phyloP scores from a whole-genome alignment of 2,113 vertebrate genomes.

The Balaeniceps rex region DNA sequence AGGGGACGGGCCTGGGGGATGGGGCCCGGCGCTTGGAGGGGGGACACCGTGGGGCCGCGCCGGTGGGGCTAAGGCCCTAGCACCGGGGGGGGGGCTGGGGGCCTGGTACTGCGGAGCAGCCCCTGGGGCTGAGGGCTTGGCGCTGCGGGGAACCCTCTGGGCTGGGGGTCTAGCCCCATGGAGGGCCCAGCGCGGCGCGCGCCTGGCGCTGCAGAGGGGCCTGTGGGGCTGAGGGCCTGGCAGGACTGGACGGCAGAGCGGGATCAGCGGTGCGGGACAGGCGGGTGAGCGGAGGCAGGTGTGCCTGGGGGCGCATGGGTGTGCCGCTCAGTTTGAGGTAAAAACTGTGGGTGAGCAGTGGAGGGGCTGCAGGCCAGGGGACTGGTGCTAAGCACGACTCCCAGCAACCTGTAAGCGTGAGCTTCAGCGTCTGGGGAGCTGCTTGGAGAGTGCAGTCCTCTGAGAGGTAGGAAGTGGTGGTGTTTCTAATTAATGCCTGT shows the following conservation, averaged over 20 bases:
- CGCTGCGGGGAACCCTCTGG: too few relatives aligned
- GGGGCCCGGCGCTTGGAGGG: not conserved
- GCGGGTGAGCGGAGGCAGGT: not conserved
- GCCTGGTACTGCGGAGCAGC: not conserved
- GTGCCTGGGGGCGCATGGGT: not conserved
- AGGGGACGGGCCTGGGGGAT: not conserved
- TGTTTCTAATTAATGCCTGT: constrained; percentile 45
- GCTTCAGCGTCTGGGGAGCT: not conserved
- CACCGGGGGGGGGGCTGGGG: too few relatives aligned
- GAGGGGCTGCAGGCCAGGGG: not conserved
- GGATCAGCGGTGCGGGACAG: not conserved
- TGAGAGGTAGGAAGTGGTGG: not conserved
- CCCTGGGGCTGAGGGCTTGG: not conserved
- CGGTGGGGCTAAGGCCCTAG: too few relatives aligned
- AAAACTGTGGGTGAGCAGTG: not conserved
- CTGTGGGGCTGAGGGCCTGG: not conserved
- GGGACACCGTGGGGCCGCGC: too few relatives aligned
- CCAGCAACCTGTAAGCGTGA: not conserved
- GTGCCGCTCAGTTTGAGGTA: not conserved
- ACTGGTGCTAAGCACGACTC: rapidly evolving
- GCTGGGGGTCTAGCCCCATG: not conserved
- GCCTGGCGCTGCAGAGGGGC: not conserved
- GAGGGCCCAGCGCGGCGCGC: not conserved
- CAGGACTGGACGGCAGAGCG: not conserved
- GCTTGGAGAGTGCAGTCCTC: not conserved